Evolutionary conservation across 2,797 vertebrate genomes (phyloP), one percentile per base, ranked within the genome.

Genomic region (Semaprochilodus insignis): DNA sequence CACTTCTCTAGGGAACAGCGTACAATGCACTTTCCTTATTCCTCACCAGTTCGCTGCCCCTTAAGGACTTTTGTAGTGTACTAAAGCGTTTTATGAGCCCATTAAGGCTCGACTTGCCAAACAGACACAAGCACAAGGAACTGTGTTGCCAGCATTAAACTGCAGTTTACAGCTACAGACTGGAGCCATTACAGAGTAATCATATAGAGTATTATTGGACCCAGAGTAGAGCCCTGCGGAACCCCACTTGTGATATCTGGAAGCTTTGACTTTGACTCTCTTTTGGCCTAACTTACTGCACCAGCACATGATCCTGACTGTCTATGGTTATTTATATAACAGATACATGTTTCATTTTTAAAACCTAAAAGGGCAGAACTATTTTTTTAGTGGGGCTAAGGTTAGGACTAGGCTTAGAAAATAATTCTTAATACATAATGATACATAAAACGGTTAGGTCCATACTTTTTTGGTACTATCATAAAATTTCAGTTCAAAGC

Each of bases 51-150:
- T 55, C 48, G 48, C 4, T n/a, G n/a, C 27, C 6, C 27, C 54
- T 34, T 51, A n/a, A 74, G 52, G 17, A 59, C 19, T 59, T 73
- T 74, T 59, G 25, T 31, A 59, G 27, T 57, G 71, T 34, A 54
- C 51, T 73, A 73, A 73, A 73, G 52, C 71, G 3, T 54, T 73
- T 55, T 54, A 27, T 52, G 55, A 54, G 71, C 54, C 70, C 25
- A 27, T 15, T 69, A 25, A 27, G 25, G 51, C 8, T 27, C 17
- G 51, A 74, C 25, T 52, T 55, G 48, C 52, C 52, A 34, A 52
- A 6, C 25, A 31, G 1, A 52, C 13, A 27, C 15, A 19, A 6
- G 51, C 16, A 57, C 34, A 13, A 57, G 25, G 17, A 74, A 21
- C 52, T 21, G 65, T 36, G 52, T 17, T 14, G 21, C n/a, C 2